Evolutionary conservation across 2,797 vertebrate genomes (phyloP).

Genomic region (Nannoperca obscura): DNA sequence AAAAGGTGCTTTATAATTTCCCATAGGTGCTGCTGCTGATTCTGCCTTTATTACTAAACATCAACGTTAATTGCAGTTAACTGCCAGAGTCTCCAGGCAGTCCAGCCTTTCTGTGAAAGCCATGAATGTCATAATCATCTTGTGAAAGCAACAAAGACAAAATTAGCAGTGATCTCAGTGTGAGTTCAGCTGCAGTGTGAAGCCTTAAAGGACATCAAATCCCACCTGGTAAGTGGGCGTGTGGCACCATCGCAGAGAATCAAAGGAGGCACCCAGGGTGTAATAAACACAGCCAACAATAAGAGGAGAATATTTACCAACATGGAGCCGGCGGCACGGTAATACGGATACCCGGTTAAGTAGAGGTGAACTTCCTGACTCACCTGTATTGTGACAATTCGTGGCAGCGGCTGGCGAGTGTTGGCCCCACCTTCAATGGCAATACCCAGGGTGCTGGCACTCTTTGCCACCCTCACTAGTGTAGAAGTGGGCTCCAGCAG

Average conservation of each 20-base stretch:
- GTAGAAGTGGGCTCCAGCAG: constrained; percentile 93
- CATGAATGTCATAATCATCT: constrained; percentile 37
- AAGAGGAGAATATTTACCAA: neutral
- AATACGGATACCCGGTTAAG: neutral
- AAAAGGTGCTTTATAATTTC: constrained; percentile 11
- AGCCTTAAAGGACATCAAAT: constrained; percentile 36
- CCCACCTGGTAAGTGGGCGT: constrained; percentile 19
- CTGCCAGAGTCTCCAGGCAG: constrained; percentile 14
- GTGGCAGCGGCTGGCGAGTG: constrained; percentile 95
- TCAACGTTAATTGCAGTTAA: constrained; percentile 15
- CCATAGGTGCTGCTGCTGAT: constrained; percentile 5
- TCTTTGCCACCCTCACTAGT: constrained; percentile 93
- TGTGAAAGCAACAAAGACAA: constrained; percentile 10
- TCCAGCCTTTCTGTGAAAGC: constrained; percentile 23
- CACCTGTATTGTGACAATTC: constrained; percentile 99
- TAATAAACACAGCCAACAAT: neutral
- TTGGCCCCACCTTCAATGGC: constrained; percentile 98
- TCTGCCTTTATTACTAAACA: constrained; percentile 1
- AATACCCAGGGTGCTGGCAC: constrained; percentile 94
- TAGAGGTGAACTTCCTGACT: constrained; percentile 26
- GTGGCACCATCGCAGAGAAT: neutral
- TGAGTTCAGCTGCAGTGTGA: constrained; percentile 45
- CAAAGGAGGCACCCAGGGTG: neutral
- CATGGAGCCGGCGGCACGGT: neutral
- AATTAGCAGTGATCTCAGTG: constrained; percentile 52